These are phyloP conservation scores for Thalassarche chlororhynchos DNA, from an alignment of 2,113 vertebrate species.

Conservation along the genomic window DNA sequence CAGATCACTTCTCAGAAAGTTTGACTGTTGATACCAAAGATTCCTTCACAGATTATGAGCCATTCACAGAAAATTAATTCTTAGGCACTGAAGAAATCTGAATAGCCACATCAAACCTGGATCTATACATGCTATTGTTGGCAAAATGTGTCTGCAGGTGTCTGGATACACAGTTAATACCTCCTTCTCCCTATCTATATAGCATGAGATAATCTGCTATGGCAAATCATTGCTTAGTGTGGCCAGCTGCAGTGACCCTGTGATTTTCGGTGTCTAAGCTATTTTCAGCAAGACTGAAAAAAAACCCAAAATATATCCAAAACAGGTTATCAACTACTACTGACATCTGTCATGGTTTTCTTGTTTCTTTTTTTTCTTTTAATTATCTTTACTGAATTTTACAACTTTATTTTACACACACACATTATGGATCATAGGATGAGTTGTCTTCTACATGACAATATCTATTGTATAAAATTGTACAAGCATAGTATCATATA, in stretches of 20 bases:
- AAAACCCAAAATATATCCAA: accelerated
- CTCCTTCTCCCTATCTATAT: neutral
- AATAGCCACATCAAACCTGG: neutral
- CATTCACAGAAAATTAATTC: neutral
- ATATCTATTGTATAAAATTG: neutral
- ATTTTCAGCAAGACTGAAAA: neutral
- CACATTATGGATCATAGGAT: neutral
- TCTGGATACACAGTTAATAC: neutral
- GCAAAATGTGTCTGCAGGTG: neutral
- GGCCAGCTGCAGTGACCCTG: neutral
- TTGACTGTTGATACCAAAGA: neutral
- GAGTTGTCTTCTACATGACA: neutral
- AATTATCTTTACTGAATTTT: neutral
- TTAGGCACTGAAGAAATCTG: neutral
- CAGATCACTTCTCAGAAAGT: neutral
- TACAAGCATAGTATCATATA: neutral
- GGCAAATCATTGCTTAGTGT: neutral
- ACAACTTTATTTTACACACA: neutral
- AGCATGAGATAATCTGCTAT: neutral
- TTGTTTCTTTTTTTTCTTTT: neutral
- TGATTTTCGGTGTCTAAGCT: neutral
- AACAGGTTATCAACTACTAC: neutral
- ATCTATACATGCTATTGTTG: neutral
- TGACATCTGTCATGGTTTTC: neutral
- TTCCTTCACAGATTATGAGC: neutral